Conservation (phyloP, 1,140 invertebrate species). For the Sarcophaga bullata region DNA sequence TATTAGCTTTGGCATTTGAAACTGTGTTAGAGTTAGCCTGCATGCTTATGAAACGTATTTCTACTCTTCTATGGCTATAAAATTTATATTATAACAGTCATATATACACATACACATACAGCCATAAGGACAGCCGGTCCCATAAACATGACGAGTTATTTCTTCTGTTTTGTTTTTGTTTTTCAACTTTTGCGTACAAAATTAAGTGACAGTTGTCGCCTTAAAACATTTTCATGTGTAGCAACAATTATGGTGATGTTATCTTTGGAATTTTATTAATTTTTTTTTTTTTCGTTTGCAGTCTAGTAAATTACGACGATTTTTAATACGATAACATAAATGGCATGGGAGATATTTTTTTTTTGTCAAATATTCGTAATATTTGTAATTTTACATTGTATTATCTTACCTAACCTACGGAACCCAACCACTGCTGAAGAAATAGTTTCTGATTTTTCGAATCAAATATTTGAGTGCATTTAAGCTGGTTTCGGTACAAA, state of each 20-base stretch:
- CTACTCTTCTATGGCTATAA: not conserved
- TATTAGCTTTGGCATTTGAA: not conserved
- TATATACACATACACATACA: too few species aligned
- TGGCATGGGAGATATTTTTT: not conserved
- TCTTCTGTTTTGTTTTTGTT: too few species aligned
- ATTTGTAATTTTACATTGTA: too few species aligned
- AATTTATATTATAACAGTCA: constrained; percentile 4
- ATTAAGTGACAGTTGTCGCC: not conserved
- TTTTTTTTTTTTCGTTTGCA: not conserved
- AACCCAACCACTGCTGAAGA: too few species aligned
- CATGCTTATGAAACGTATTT: not conserved
- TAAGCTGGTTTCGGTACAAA: too few species aligned
- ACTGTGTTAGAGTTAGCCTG: not conserved
- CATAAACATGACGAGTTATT: too few species aligned
- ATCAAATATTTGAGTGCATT: too few species aligned
- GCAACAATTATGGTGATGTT: constrained; percentile 1
- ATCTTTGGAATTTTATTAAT: not conserved
- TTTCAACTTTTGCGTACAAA: too few species aligned
- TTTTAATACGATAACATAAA: not conserved
- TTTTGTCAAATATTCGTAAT: not conserved
- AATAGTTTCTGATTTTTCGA: too few species aligned
- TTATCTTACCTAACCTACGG: too few species aligned
- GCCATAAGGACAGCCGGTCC: not conserved
- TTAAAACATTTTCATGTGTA: constrained; percentile 6
- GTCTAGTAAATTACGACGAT: not conserved